phyloP scores from a whole-genome alignment of 2,888 invertebrate genomes.

The Drosophila niveifrons region DNA sequence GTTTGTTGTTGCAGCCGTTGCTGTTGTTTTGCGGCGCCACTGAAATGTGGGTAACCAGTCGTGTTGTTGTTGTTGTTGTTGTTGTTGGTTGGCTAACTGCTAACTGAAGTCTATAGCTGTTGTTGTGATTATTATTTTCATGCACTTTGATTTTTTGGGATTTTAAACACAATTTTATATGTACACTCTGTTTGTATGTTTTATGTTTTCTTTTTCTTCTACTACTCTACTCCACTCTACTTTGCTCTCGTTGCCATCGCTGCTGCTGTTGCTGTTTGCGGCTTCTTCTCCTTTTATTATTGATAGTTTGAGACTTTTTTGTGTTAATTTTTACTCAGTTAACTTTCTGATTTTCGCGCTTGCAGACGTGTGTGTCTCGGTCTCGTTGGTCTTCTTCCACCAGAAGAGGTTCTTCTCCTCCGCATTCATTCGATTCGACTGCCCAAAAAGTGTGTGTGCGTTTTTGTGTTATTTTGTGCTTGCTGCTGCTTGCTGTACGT shows the following conservation, averaged over 20 bases:
- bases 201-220: conserved; percentile 64
- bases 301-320: conserved; percentile 74
- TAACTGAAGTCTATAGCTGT: conserved; percentile 43
- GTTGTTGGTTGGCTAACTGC: conserved; percentile 53
- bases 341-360: conserved; percentile 84
- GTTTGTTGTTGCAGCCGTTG: conserved; percentile 44
- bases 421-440: background rate
- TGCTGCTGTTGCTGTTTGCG: conserved; percentile 42
- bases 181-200: conserved; percentile 27
- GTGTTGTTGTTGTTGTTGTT: conserved; percentile 34
- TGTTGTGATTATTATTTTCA: conserved; percentile 83
- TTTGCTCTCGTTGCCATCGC: background rate
- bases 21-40: conserved; percentile 59
- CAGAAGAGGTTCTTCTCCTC: background rate
- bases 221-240: conserved; percentile 41
- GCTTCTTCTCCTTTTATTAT: conserved; percentile 61
- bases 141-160: conserved; percentile 84
- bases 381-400: conserved; percentile 34
- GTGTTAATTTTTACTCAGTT: conserved; percentile 81
- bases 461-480: conserved; percentile 17
- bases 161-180: conserved; percentile 71
- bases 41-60: conserved; percentile 73
- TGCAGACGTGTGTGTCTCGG: conserved; percentile 78
- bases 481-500: conserved; percentile 57
- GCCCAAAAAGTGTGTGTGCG: conserved; percentile 2